phyloP scores from a whole-genome alignment of 1,140 invertebrate species.

The Eubasilissa regina region DNA sequence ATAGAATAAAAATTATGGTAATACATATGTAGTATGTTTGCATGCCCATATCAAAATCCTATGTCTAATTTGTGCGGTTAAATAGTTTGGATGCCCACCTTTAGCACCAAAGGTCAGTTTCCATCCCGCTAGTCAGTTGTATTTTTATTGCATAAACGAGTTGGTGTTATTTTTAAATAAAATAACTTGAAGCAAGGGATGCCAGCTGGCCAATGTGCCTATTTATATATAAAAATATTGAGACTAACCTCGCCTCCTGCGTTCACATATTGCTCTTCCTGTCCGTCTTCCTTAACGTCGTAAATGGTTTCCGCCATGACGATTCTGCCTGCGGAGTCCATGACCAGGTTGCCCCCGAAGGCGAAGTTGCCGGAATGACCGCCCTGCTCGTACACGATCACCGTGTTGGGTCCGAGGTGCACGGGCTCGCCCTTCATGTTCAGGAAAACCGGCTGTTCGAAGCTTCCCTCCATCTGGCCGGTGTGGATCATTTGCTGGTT shows the following conservation, averaged over 20 bases:
- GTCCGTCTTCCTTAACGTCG: conserved; percentile 70
- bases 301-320: conserved; percentile 71
- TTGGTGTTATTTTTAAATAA: no score
- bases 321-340: conserved; percentile 69
- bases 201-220: no score
- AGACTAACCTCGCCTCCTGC: conserved; percentile 39
- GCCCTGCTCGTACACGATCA: conserved; percentile 69
- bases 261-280: conserved; percentile 55
- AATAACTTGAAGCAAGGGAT: no score
- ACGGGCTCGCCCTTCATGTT: conserved; percentile 64
- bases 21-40: no score
- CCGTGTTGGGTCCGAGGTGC: conserved; percentile 68
- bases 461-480: conserved; percentile 62
- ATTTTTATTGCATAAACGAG: no score
- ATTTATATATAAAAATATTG: no score
- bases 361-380: conserved; percentile 64
- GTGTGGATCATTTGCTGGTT: conserved; percentile 70
- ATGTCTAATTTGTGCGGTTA: no score
- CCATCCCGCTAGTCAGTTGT: no score
- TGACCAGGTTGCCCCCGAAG: conserved; percentile 69
- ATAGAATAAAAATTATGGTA: no score
- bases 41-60: no score
- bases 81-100: no score
- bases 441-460: conserved; percentile 64
- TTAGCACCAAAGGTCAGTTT: no score